Evolutionary conservation across 1,140 invertebrate species (phyloP).

Genomic region (Chironomus tepperi): DNA sequence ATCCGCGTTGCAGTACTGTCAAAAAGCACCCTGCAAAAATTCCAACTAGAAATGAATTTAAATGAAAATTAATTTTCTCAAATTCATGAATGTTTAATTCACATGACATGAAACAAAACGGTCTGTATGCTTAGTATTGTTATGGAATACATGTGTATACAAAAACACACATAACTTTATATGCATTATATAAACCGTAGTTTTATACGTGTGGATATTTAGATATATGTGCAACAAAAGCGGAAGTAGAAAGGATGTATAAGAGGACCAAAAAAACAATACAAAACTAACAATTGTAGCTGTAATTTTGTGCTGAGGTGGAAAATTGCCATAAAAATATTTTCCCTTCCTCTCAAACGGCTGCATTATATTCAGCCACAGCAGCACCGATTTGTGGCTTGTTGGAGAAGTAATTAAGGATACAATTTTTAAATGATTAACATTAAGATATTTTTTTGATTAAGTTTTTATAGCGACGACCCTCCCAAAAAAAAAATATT

Average conservation of each 20-base stretch:
- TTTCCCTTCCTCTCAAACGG: background rate
- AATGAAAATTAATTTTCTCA: constrained; percentile 15
- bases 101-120: constrained; percentile 5
- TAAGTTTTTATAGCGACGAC: background rate
- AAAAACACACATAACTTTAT: constrained; percentile 8
- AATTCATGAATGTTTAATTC: constrained; percentile 14
- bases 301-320: background rate
- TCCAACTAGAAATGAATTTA: constrained; percentile 9
- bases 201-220: no score
- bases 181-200: background rate
- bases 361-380: background rate
- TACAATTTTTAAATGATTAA: constrained; percentile 12
- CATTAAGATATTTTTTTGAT: constrained; percentile 15
- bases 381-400: background rate
- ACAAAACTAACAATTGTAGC: background rate
- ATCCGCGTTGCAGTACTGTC: background rate
- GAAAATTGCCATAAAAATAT: background rate
- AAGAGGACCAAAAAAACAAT: background rate
- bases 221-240: no score
- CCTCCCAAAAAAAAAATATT: background rate
- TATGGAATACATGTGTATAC: background rate
- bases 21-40: background rate
- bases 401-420: constrained; percentile 7
- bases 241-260: background rate
- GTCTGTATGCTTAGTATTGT: background rate